Evolutionary conservation across 1,140 invertebrate species (phyloP).

Genomic region (Cherax destructor): DNA sequence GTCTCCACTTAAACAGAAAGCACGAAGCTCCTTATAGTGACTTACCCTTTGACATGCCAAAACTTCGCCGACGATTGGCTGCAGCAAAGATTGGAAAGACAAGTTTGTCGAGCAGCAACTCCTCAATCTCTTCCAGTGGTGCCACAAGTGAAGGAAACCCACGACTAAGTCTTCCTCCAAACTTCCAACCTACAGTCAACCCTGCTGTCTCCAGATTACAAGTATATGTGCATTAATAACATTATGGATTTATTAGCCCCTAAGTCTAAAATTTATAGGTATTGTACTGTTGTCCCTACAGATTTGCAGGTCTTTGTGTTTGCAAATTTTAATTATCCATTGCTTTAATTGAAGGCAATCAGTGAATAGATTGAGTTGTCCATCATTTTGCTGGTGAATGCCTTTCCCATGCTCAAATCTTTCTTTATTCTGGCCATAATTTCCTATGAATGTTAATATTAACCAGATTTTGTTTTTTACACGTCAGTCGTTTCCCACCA

Average conservation of each 20-base stretch:
- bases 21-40: slow-evolving; percentile 81
- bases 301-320: no score
- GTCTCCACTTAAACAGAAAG: slow-evolving; percentile 23
- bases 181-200: slow-evolving; percentile 55
- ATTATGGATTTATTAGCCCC: background rate
- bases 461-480: no score
- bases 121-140: slow-evolving; percentile 66
- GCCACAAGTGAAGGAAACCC: slow-evolving; percentile 54
- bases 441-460: no score
- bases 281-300: no score
- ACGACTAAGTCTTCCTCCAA: slow-evolving; percentile 38
- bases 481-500: no score
- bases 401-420: no score
- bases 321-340: no score
- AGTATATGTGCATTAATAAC: background rate
- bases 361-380: no score
- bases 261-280: no score
- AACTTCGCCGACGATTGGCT: slow-evolving; percentile 83
- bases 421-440: no score
- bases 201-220: slow-evolving; percentile 66
- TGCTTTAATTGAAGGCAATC: no score
- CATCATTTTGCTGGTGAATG: no score
- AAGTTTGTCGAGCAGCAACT: slow-evolving; percentile 69
- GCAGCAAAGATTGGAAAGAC: slow-evolving; percentile 74
- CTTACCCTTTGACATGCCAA: slow-evolving; percentile 92